Evolutionary conservation across 2,797 vertebrate species (phyloP).

Genomic region (Thaleichthys pacificus): DNA sequence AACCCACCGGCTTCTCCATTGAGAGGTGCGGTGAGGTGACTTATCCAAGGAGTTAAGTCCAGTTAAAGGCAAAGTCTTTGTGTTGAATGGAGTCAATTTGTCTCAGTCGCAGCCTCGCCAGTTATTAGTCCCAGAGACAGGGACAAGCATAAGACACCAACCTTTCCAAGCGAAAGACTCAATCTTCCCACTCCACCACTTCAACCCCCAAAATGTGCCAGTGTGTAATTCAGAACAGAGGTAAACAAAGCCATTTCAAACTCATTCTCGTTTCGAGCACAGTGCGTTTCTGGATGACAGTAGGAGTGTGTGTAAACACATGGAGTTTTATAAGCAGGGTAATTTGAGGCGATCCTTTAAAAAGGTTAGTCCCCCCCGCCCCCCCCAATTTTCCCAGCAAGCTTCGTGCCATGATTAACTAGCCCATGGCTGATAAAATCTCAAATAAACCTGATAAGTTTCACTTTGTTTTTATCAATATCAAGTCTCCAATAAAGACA

Average conservation of each 20-base stretch:
- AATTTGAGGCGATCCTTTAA: not conserved
- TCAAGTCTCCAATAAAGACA: not conserved
- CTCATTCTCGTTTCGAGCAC: not conserved
- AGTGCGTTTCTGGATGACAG: not conserved
- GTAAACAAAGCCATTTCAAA: conserved; percentile 52
- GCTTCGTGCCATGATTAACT: not conserved
- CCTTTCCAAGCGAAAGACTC: conserved; percentile 57
- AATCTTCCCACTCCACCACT: conserved; percentile 48
- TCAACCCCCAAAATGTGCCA: conserved; percentile 58
- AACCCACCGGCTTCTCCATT: conserved; percentile 19
- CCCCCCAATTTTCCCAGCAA: too few relatives aligned
- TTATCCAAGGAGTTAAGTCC: conserved; percentile 30
- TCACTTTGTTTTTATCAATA: not conserved
- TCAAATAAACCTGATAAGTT: conserved; percentile 15
- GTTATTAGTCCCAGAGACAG: conserved; percentile 39
- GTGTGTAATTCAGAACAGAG: conserved; percentile 64
- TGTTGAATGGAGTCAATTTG: conserved; percentile 46
- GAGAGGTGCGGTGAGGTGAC: conserved; percentile 17
- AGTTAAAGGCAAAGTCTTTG: conserved; percentile 40
- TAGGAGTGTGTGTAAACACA: not conserved
- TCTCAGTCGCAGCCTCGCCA: conserved; percentile 45
- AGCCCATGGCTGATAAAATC: conserved; percentile 15
- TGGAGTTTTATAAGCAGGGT: not conserved
- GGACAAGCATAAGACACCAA: conserved; percentile 36
- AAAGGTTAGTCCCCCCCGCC: not conserved